Evolutionary conservation across 1,140 invertebrate species (phyloP).

Genomic region (Lepidotrigona ventralis): DNA sequence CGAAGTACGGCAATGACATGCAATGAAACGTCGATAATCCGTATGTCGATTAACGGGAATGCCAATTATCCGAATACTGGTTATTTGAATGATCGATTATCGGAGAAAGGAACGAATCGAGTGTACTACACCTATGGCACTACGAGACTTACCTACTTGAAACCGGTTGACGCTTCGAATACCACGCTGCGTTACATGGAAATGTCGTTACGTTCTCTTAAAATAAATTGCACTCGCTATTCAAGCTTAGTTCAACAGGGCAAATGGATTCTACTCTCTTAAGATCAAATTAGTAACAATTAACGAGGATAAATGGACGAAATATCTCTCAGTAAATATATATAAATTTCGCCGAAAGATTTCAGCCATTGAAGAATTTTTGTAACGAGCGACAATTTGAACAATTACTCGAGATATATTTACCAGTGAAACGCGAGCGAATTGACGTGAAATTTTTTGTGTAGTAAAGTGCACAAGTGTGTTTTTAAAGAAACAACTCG

Average conservation of each 20-base stretch:
- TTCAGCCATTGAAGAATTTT: too few species aligned
- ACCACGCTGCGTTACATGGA: neutral
- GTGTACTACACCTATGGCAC: neutral
- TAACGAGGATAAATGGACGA: neutral
- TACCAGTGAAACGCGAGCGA: too few species aligned
- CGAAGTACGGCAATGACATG: neutral
- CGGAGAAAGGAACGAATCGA: constrained; percentile 19
- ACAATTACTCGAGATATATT: too few species aligned
- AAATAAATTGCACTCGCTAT: neutral
- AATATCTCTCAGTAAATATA: too few species aligned
- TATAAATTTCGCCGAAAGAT: too few species aligned
- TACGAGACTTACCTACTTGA: neutral
- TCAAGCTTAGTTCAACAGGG: neutral
- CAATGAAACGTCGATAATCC: constrained; percentile 22
- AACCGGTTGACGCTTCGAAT: neutral
- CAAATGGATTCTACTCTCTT: neutral
- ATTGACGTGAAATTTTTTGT: too few species aligned
- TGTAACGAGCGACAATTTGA: too few species aligned
- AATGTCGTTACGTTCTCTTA: neutral
- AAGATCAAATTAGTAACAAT: neutral
- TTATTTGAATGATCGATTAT: constrained; percentile 36
- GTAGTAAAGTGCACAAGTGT: too few species aligned
- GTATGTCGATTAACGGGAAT: constrained; percentile 29
- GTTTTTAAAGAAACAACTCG: too few species aligned
- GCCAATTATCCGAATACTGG: constrained; percentile 22